Percentiles rank a stretch among this genome's conserved stretches.
Evolutionary conservation across 2,888 invertebrate genomes (phyloP).

Genomic region (Agonum fuliginosum): DNA sequence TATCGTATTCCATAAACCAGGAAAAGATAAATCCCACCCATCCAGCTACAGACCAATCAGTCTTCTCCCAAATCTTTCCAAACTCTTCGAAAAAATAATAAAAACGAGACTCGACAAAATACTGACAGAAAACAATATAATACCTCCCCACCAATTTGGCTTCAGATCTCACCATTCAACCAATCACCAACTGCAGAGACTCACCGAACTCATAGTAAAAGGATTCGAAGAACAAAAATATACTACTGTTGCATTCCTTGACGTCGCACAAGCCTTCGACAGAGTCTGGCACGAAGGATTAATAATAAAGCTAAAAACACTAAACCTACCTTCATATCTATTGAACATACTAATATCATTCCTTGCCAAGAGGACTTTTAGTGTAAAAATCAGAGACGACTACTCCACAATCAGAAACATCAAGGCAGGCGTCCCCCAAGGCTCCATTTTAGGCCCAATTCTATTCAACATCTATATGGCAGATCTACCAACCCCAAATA

Average conservation of each 20-base stretch:
- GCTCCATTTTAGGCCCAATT: conserved; percentile 9
- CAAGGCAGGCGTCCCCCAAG: conserved; percentile 4
- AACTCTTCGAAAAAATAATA: conserved; percentile 2
- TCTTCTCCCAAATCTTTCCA: conserved; percentile 17
- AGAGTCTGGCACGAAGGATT: conserved; percentile 34
- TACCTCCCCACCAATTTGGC: conserved; percentile 1
- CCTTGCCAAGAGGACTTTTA: conserved; percentile 4
- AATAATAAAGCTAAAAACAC: neutral
- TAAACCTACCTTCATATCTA: conserved; percentile 22
- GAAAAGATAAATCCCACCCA: neutral
- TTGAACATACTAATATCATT: too few relatives aligned
- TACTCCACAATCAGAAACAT: conserved; percentile 10
- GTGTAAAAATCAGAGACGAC: neutral
- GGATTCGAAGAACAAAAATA: neutral
- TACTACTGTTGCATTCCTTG: conserved; percentile 22
- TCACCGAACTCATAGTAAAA: neutral
- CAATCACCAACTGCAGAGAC: neutral
- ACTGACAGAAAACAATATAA: neutral
- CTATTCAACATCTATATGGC: conserved; percentile 12
- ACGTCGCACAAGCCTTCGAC: conserved; percentile 48
- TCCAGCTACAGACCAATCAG: conserved; percentile 44
- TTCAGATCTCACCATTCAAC: conserved; percentile 7
- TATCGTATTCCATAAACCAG: conserved; percentile 19
- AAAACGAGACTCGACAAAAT: neutral
- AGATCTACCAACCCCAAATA: too few relatives aligned